phyloP scores from a whole-genome alignment of 2,113 vertebrate species.

The Myotis davidii region DNA sequence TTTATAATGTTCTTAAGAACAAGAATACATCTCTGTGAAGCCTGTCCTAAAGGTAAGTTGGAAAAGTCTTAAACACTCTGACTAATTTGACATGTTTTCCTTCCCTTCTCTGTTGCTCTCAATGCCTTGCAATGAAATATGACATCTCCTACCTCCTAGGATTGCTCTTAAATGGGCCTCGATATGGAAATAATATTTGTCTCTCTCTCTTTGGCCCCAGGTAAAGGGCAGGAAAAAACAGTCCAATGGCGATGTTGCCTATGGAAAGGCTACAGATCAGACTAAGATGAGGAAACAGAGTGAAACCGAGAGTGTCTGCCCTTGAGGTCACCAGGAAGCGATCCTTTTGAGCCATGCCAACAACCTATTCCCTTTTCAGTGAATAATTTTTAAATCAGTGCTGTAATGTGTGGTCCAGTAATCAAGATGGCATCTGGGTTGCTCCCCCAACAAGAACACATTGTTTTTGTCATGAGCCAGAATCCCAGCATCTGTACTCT shows the following conservation, averaged over 20 bases:
- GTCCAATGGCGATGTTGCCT: neutral
- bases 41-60: neutral
- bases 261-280: neutral
- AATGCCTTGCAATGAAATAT: neutral
- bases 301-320: neutral
- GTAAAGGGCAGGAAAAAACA: neutral
- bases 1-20: neutral
- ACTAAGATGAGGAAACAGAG: neutral
- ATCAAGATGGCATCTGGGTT: neutral
- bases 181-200: neutral
- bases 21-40: neutral
- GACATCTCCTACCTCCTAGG: neutral
- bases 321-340: neutral
- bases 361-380: neutral
- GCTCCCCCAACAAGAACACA: constrained; percentile 6
- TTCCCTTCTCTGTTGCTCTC: neutral
- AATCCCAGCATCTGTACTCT: constrained; percentile 15
- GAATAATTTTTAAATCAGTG: neutral
- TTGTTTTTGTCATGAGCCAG: neutral
- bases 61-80: neutral
- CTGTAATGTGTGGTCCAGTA: neutral
- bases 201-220: neutral
- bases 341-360: neutral
- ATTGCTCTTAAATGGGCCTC: neutral
- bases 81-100: neutral